Evolutionary conservation across 2,113 vertebrate genomes (phyloP).

Genomic region (Spea multiplicata): DNA sequence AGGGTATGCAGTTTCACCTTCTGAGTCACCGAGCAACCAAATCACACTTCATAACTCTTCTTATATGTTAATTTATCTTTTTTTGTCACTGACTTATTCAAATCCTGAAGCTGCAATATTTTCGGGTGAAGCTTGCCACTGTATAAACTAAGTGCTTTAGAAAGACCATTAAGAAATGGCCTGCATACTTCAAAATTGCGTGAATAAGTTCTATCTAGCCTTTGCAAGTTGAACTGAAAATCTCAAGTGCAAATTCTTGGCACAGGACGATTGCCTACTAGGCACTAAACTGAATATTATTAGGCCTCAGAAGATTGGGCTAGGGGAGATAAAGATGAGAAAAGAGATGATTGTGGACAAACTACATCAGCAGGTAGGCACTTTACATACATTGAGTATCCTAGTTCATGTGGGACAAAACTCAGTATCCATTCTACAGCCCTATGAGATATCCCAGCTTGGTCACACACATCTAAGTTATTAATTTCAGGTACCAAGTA

Average conservation of each 20-base stretch:
- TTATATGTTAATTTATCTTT: constrained; percentile 3
- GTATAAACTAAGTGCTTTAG: neutral
- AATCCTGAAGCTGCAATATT: constrained; percentile 7
- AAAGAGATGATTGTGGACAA: no score
- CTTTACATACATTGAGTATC: no score
- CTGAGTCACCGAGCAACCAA: constrained; percentile 50
- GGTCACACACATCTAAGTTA: no score
- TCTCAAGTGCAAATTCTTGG: no score
- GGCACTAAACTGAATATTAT: no score
- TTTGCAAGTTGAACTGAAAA: neutral
- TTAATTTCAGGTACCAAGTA: no score
- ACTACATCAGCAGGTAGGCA: no score
- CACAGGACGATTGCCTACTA: neutral
- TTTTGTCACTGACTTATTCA: constrained; percentile 13
- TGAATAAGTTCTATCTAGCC: neutral
- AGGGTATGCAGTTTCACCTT: constrained; percentile 46
- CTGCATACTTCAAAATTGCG: neutral
- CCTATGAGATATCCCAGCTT: no score
- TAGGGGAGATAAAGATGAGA: no score
- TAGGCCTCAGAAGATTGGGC: no score
- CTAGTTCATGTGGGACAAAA: no score
- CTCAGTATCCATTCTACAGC: no score
- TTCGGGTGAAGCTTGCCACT: neutral
- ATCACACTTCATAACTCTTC: constrained; percentile 57
- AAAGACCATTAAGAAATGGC: neutral